Percentiles rank a stretch among this genome's conserved stretches.
Evolutionary conservation across 2,113 vertebrate genomes (phyloP).

Genomic region (Megaceryle torquata): DNA sequence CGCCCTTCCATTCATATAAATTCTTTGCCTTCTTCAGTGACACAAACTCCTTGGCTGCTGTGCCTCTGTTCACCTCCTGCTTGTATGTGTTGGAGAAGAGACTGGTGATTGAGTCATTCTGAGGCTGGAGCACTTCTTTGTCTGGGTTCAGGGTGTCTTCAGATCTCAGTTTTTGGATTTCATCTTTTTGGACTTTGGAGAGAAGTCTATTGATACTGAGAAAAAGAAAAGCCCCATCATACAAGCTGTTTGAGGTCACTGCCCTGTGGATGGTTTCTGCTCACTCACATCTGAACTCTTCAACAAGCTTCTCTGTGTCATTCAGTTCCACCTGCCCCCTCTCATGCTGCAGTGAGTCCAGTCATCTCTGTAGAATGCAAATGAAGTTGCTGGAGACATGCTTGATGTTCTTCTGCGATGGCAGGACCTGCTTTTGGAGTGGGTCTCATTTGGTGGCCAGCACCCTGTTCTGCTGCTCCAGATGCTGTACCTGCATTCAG

Average conservation of each 20-base stretch:
- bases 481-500: slow-evolving; percentile 25
- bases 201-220: background rate
- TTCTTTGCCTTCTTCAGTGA: slow-evolving; percentile 80
- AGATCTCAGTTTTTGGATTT: background rate
- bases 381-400: slow-evolving; percentile 80
- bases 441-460: slow-evolving; percentile 45
- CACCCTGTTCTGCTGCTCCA: slow-evolving; percentile 61
- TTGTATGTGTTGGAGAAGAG: slow-evolving; percentile 72
- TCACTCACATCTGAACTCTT: slow-evolving; percentile 81
- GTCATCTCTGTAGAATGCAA: slow-evolving; percentile 72
- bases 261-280: background rate
- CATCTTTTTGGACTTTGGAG: background rate
- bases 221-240: background rate
- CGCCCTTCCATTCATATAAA: background rate
- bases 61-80: slow-evolving; percentile 77
- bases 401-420: slow-evolving; percentile 72
- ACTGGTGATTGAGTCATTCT: background rate
- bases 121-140: too few species aligned
- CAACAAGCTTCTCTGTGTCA: slow-evolving; percentile 73
- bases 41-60: slow-evolving; percentile 77
- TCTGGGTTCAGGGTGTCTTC: background rate
- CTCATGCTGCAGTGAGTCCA: slow-evolving; percentile 74
- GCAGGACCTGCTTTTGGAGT: slow-evolving; percentile 12
- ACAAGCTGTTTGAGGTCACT: background rate
- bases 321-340: slow-evolving; percentile 78